Percentiles rank a stretch among this genome's conserved stretches.
phyloP scores from a whole-genome alignment of 2,113 vertebrate species.

The Pachycephala philippinensis region DNA sequence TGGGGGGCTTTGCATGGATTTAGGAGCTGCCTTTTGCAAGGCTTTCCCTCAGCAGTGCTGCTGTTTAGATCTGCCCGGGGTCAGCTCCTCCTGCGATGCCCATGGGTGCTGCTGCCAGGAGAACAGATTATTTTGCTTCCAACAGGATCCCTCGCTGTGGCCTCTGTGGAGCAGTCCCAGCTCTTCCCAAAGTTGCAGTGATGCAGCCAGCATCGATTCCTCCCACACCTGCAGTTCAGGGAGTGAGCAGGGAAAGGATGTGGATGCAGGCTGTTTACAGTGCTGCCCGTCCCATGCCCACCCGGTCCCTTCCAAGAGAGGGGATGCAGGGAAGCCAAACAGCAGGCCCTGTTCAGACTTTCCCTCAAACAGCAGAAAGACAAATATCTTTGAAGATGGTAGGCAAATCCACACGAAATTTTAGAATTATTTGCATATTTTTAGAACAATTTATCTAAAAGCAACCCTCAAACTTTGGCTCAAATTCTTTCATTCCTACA shows the following conservation, averaged over 20 bases:
- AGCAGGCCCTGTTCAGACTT: background rate
- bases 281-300: fast-evolving
- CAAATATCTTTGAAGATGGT: background rate
- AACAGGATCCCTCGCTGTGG: background rate
- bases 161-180: background rate
- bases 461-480: background rate
- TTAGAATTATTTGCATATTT: background rate
- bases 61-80: background rate
- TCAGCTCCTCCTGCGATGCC: fast-evolving
- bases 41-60: background rate
- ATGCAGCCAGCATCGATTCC: background rate
- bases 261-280: background rate
- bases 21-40: background rate
- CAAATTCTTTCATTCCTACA: background rate
- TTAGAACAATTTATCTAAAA: background rate
- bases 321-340: background rate
- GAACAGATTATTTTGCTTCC: background rate
- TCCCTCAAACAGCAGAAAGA: background rate
- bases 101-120: background rate
- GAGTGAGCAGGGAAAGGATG: background rate
- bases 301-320: background rate
- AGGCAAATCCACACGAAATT: background rate
- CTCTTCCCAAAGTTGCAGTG: background rate
- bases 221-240: background rate
- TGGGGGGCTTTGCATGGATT: background rate